These are phyloP conservation scores for Sarcophaga caerulescens DNA, from an alignment of 2,888 invertebrate genomes.

Conservation along the genomic window DNA sequence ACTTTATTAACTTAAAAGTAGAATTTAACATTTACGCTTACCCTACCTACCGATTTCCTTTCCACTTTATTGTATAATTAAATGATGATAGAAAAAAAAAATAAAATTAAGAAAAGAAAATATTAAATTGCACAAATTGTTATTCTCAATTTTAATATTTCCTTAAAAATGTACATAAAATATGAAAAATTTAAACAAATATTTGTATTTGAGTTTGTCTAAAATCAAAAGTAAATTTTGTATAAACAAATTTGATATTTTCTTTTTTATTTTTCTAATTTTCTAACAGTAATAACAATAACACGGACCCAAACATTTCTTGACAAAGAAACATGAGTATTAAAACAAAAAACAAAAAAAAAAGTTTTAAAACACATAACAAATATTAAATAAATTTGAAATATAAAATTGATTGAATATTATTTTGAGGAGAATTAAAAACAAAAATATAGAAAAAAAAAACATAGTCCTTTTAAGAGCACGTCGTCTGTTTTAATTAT, in stretches of 20 bases:
- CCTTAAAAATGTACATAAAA: slow-evolving; percentile 75
- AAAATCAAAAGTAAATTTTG: slow-evolving; percentile 6
- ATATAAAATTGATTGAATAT: too few relatives aligned
- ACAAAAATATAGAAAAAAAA: too few relatives aligned
- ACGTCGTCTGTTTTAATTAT: not conserved
- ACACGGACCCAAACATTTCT: slow-evolving; percentile 65
- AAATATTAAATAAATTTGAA: too few relatives aligned
- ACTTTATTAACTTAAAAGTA: not conserved
- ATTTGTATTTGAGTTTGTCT: slow-evolving; percentile 59
- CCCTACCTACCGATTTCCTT: not conserved
- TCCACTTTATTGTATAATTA: not conserved
- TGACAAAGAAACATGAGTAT: slow-evolving; percentile 70
- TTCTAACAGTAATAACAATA: slow-evolving; percentile 29
- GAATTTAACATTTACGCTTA: not conserved
- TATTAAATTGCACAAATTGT: slow-evolving; percentile 81
- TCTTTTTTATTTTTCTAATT: slow-evolving; percentile 68
- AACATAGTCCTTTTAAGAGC: not conserved
- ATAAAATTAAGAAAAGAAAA: slow-evolving; percentile 73
- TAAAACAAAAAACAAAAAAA: slow-evolving; percentile 34
- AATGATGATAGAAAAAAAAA: slow-evolving; percentile 48
- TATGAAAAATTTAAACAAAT: slow-evolving; percentile 19
- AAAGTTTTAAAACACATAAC: too few relatives aligned
- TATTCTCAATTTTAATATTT: slow-evolving; percentile 79
- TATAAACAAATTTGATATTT: slow-evolving; percentile 72
- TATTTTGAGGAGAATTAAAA: too few relatives aligned